A percentile compares a stretch with the other conserved stretches of the same genome.
phyloP scores from a whole-genome alignment of 2,888 invertebrate species.

The Cerastis leucographa region DNA sequence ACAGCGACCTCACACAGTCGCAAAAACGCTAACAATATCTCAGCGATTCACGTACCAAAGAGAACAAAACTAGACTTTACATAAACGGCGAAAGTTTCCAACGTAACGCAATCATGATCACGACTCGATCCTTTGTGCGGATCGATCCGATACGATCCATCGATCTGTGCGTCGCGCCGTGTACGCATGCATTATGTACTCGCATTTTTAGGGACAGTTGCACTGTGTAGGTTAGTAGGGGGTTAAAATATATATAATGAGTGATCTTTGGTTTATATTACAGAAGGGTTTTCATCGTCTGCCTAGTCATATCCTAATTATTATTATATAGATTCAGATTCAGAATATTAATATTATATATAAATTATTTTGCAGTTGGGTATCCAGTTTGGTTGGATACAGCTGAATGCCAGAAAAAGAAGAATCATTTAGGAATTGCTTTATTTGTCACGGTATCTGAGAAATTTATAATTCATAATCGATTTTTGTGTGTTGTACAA shows the following conservation, averaged over 20 bases:
- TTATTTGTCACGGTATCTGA: too few relatives aligned
- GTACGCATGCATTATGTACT: slow-evolving; percentile 88
- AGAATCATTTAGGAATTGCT: too few relatives aligned
- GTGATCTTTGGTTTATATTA: not conserved
- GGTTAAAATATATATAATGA: slow-evolving; percentile 18
- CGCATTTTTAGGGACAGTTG: slow-evolving; percentile 76
- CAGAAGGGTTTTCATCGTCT: not conserved
- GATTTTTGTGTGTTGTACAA: too few relatives aligned
- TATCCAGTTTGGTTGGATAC: too few relatives aligned
- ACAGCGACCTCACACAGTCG: slow-evolving; percentile 61
- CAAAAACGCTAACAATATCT: slow-evolving; percentile 66
- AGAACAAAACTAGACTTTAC: slow-evolving; percentile 80
- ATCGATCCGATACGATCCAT: slow-evolving; percentile 89
- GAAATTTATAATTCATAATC: too few relatives aligned
- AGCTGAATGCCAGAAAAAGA: too few relatives aligned
- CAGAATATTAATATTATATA: too few relatives aligned
- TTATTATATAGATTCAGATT: too few relatives aligned
- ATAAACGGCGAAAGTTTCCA: slow-evolving; percentile 84
- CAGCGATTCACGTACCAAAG: slow-evolving; percentile 59
- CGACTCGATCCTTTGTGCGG: slow-evolving; percentile 87
- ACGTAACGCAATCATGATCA: slow-evolving; percentile 87
- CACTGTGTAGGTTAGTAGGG: slow-evolving; percentile 44
- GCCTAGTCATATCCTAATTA: too few relatives aligned
- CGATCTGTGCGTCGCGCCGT: slow-evolving; percentile 85
- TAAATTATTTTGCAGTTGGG: too few relatives aligned